These are phyloP conservation scores for Alethe diademata DNA, from an alignment of 2,113 vertebrate species.

Conservation along the genomic window DNA sequence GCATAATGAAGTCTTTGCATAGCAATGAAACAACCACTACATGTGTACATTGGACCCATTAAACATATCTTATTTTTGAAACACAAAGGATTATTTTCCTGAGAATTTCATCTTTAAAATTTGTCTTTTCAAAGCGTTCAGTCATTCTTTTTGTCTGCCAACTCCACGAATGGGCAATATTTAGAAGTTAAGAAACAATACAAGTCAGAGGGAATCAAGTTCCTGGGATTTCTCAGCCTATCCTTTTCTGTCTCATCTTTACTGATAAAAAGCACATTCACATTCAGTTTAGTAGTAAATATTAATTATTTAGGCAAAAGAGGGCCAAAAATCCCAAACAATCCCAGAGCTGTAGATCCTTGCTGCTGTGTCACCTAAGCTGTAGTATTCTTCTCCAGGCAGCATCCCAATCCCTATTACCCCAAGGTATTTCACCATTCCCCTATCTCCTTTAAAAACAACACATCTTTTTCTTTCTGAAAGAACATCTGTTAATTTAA, in stretches of 20 bases:
- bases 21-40: background rate
- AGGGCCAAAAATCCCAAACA: background rate
- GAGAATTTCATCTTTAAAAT: background rate
- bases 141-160: background rate
- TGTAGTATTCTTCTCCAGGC: background rate
- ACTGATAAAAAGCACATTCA: background rate
- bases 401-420: background rate
- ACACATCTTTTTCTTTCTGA: background rate
- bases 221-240: background rate
- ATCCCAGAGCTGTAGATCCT: background rate
- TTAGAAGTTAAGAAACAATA: background rate
- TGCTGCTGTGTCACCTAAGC: background rate
- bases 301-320: background rate
- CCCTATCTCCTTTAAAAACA: background rate
- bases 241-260: background rate
- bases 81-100: background rate
- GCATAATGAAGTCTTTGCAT: background rate
- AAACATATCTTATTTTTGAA: background rate
- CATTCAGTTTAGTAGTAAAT: background rate
- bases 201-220: background rate
- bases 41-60: background rate
- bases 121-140: background rate
- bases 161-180: background rate
- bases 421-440: background rate
- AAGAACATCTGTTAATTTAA: background rate